Evolutionary conservation across 2,797 vertebrate species (phyloP).

Genomic region (Galago senegalensis): DNA sequence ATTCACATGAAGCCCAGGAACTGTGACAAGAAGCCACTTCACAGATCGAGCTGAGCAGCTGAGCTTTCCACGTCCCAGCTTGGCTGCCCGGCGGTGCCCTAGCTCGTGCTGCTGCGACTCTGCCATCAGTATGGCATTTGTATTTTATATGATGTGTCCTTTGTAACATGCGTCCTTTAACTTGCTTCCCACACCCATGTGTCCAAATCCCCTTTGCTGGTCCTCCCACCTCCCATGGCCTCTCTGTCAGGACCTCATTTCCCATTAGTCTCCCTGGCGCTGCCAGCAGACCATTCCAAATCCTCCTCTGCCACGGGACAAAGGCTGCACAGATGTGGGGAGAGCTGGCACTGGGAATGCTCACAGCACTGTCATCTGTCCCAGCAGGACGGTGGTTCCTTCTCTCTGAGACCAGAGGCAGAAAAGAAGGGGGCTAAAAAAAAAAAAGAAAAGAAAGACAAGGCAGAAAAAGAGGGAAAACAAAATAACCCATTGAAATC

Average conservation of each 20-base stretch:
- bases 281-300: constrained; percentile 91
- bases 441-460: constrained; percentile 80
- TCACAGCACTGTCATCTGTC: constrained; percentile 87
- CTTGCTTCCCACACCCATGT: constrained; percentile 81
- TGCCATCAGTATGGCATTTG: background rate
- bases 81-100: no score
- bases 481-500: constrained; percentile 90
- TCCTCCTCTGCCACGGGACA: constrained; percentile 88
- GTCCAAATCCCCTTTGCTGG: constrained; percentile 79
- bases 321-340: constrained; percentile 91
- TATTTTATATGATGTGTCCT: background rate
- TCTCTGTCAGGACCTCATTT: constrained; percentile 84
- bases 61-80: background rate
- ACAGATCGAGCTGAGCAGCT: accelerated
- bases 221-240: constrained; percentile 57
- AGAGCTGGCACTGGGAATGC: constrained; percentile 88
- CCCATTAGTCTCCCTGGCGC: constrained; percentile 89
- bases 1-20: background rate
- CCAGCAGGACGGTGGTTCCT: constrained; percentile 87
- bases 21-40: background rate
- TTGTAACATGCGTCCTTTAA: background rate
- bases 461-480: constrained; percentile 82
- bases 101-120: background rate
- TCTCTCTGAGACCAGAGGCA: constrained; percentile 87
- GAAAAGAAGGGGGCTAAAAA: constrained; percentile 82